These are phyloP conservation scores for Probaryconus sp. DNA, from an alignment of 1,140 invertebrate species.

Conservation along the genomic window DNA sequence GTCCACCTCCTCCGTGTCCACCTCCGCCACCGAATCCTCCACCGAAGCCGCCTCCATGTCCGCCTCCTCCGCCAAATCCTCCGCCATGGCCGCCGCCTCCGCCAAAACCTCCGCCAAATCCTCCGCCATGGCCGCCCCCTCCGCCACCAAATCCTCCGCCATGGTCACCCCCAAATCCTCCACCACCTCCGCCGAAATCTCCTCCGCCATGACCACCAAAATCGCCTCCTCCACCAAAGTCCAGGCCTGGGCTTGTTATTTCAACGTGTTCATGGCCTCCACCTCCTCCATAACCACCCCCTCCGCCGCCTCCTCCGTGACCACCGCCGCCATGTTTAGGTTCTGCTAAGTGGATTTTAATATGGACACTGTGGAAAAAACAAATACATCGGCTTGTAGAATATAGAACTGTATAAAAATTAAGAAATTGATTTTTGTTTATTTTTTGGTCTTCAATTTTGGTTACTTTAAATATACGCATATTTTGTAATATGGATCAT, in stretches of 20 bases:
- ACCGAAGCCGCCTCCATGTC: neutral
- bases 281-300: slow-evolving; percentile 16
- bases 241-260: slow-evolving; percentile 2
- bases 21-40: slow-evolving; percentile 5
- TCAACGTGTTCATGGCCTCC: slow-evolving; percentile 32
- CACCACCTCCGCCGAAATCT: neutral
- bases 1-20: slow-evolving; percentile 1
- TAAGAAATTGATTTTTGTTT: too few relatives aligned
- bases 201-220: neutral
- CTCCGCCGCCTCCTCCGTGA: slow-evolving; percentile 1
- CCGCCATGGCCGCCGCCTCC: neutral
- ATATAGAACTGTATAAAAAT: neutral
- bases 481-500: too few relatives aligned
- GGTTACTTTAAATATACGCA: too few relatives aligned
- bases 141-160: neutral
- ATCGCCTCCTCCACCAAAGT: neutral
- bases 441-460: too few relatives aligned
- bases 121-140: neutral
- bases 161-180: slow-evolving; percentile 2
- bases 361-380: slow-evolving; percentile 73
- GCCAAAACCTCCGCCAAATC: neutral
- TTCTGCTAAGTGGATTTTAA: slow-evolving; percentile 74
- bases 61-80: neutral
- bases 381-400: neutral
- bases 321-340: slow-evolving; percentile 60